These are phyloP conservation scores for Polypterus senegalus DNA, from an alignment of 2,113 vertebrate species.

Conservation along the genomic window DNA sequence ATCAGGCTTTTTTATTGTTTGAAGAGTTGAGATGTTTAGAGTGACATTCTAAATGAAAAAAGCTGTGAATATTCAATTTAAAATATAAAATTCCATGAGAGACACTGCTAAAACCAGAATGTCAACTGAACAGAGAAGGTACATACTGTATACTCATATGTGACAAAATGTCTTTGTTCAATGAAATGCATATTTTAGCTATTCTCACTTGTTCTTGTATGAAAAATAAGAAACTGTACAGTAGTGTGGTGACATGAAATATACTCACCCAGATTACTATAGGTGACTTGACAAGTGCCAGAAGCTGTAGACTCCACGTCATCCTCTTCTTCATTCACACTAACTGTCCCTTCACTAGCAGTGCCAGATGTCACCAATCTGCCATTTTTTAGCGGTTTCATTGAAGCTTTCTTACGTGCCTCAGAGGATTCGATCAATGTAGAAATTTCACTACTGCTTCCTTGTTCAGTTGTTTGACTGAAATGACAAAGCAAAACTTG, in stretches of 20 bases:
- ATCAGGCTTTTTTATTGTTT: not conserved
- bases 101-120: too few species aligned
- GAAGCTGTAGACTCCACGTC: conserved; percentile 49
- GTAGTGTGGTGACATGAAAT: not conserved
- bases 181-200: too few species aligned
- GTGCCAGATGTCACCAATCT: conserved; percentile 22
- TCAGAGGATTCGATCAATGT: conserved; percentile 26
- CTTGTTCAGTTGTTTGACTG: conserved; percentile 62
- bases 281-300: conserved; percentile 76
- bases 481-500: conserved; percentile 25
- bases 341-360: conserved; percentile 33
- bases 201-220: too few species aligned
- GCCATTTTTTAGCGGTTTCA: conserved; percentile 35
- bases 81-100: too few species aligned
- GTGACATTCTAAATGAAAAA: not conserved
- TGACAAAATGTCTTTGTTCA: too few species aligned
- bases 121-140: too few species aligned
- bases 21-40: not conserved
- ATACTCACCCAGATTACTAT: conserved; percentile 83
- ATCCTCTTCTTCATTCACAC: conserved; percentile 51
- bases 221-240: not conserved
- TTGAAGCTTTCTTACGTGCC: conserved; percentile 32
- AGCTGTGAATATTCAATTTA: too few species aligned
- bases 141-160: too few species aligned
- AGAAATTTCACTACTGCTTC: conserved; percentile 36